Evolutionary conservation across 2,113 vertebrate genomes (phyloP).

Genomic region (Sciurus niger): DNA sequence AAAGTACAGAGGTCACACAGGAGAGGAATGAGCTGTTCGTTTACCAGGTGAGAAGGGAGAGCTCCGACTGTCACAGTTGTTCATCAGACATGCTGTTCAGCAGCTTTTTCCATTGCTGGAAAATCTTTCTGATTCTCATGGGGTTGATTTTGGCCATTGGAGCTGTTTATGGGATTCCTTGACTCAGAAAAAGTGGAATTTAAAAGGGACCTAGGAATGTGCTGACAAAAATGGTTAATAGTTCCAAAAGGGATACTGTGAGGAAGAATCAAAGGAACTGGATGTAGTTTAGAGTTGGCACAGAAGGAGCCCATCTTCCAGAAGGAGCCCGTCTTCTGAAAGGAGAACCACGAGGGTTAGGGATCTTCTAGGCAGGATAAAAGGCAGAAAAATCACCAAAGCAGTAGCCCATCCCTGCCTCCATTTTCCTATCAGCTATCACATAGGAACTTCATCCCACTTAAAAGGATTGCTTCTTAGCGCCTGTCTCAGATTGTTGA

Average conservation of each 20-base stretch:
- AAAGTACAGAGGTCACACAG: background rate
- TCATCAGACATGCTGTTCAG: background rate
- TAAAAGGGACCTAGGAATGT: background rate
- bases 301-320: background rate
- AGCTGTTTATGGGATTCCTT: background rate
- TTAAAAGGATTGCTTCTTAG: background rate
- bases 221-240: constrained; percentile 17
- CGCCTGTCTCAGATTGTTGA: background rate
- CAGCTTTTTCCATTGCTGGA: background rate
- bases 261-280: background rate
- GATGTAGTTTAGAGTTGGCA: background rate
- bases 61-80: background rate
- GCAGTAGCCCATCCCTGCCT: background rate
- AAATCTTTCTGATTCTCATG: background rate
- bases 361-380: background rate
- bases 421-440: background rate
- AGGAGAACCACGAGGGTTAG: background rate
- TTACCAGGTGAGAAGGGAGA: background rate
- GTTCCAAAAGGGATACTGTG: background rate
- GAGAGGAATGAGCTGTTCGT: background rate
- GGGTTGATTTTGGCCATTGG: background rate
- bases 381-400: background rate
- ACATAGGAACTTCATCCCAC: background rate
- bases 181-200: constrained; percentile 24
- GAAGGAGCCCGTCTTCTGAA: background rate